Evolutionary conservation across 2,888 invertebrate genomes (phyloP).

Genomic region (Iphiclides podalirius): DNA sequence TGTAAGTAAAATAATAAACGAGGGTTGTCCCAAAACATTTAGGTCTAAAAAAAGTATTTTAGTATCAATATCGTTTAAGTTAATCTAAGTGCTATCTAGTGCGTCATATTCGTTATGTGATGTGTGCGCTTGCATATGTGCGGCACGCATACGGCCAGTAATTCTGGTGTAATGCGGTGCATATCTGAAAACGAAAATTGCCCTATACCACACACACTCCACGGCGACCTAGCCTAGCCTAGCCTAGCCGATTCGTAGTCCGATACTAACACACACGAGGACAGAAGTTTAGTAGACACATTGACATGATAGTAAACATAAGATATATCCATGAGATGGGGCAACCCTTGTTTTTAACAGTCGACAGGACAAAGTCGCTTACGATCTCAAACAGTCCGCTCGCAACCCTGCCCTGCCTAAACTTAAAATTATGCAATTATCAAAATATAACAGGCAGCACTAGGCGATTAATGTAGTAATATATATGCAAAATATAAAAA

Average conservation of each 20-base stretch:
- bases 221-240: constrained; percentile 68
- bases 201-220: constrained; percentile 80
- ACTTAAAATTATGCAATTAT: constrained; percentile 56
- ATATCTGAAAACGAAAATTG: constrained; percentile 80
- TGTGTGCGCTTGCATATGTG: constrained; percentile 80
- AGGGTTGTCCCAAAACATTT: constrained; percentile 81
- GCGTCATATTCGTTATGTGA: constrained; percentile 74
- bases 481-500: constrained; percentile 52
- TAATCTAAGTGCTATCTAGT: constrained; percentile 79
- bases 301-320: constrained; percentile 75
- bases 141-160: constrained; percentile 80
- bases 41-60: constrained; percentile 53
- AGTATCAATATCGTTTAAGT: constrained; percentile 63
- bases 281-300: constrained; percentile 72
- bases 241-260: constrained; percentile 33
- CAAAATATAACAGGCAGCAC: constrained; percentile 43
- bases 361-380: constrained; percentile 50
- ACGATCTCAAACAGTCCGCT: constrained; percentile 36
- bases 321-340: constrained; percentile 79
- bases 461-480: constrained; percentile 50
- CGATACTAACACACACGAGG: constrained; percentile 68
- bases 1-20: constrained; percentile 65
- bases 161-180: constrained; percentile 80
- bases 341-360: constrained; percentile 77
- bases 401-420: constrained; percentile 49